These are phyloP conservation scores for Steinernema hermaphroditum DNA, from an alignment of 2,888 invertebrate species.

Conservation along the genomic window DNA sequence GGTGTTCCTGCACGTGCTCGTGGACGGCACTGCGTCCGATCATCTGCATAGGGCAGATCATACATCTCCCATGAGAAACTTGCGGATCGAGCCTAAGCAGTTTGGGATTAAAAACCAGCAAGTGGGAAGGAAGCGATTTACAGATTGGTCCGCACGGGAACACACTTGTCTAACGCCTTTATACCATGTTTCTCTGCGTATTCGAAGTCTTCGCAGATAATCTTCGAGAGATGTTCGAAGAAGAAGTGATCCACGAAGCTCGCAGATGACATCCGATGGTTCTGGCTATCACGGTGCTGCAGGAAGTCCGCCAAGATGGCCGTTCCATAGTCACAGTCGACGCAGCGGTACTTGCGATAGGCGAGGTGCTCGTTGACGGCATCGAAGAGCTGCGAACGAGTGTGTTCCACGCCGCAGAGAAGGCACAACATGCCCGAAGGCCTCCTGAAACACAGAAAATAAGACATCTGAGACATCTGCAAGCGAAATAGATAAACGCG, in stretches of 20 bases:
- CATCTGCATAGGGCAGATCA: not conserved
- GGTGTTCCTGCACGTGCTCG: not conserved
- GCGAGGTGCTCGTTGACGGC: not conserved
- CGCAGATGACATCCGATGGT: not conserved
- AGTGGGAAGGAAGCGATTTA: not conserved
- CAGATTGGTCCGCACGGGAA: not conserved
- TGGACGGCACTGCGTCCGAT: not conserved
- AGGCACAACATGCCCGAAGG: not conserved
- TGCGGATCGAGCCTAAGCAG: not conserved
- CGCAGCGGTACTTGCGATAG: constrained; percentile 3
- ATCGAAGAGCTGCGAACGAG: not conserved
- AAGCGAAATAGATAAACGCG: too few species aligned
- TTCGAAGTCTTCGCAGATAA: not conserved
- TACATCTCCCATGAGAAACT: not conserved
- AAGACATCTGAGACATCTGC: too few species aligned
- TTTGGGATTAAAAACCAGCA: not conserved
- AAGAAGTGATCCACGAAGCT: constrained; percentile 13
- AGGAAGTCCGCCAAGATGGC: not conserved
- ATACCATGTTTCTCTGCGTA: constrained; percentile 9
- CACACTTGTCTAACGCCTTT: not conserved
- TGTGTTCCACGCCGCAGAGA: not conserved
- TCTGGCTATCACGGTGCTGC: not conserved
- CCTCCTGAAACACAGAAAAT: too few species aligned
- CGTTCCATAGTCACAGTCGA: not conserved
- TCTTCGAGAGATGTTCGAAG: constrained; percentile 6